Evolutionary conservation across 1,140 invertebrate species (phyloP).

Genomic region (Trachelipus rathkii): DNA sequence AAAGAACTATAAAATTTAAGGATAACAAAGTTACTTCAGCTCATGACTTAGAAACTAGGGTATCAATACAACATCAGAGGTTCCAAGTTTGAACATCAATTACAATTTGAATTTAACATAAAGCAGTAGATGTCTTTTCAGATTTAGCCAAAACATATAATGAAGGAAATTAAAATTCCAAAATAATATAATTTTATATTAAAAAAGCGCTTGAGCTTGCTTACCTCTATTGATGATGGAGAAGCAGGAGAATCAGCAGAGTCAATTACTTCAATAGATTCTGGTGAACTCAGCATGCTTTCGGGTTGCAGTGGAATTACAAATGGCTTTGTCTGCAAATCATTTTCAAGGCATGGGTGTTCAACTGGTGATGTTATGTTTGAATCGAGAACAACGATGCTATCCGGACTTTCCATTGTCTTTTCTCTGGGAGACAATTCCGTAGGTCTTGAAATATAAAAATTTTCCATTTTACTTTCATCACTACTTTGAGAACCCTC

Average conservation of each 20-base stretch:
- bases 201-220: neutral
- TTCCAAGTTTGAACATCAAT: too few species aligned
- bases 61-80: too few species aligned
- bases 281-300: neutral
- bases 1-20: too few species aligned
- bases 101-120: too few species aligned
- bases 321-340: neutral
- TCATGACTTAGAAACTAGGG: too few species aligned
- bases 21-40: too few species aligned
- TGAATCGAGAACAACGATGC: neutral
- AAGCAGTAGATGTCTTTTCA: too few species aligned
- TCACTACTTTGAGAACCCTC: neutral
- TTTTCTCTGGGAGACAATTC: neutral
- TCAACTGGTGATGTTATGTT: neutral
- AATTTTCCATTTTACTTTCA: neutral
- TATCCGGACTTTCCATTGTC: neutral
- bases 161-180: too few species aligned
- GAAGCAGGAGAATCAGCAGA: neutral
- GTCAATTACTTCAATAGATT: neutral
- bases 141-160: too few species aligned
- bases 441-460: neutral
- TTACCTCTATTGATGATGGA: neutral
- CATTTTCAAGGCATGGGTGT: neutral
- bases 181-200: too few species aligned
- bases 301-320: neutral